Conservation (phyloP, 2,113 vertebrate species). For the Brachyhypopomus gauderio region DNA sequence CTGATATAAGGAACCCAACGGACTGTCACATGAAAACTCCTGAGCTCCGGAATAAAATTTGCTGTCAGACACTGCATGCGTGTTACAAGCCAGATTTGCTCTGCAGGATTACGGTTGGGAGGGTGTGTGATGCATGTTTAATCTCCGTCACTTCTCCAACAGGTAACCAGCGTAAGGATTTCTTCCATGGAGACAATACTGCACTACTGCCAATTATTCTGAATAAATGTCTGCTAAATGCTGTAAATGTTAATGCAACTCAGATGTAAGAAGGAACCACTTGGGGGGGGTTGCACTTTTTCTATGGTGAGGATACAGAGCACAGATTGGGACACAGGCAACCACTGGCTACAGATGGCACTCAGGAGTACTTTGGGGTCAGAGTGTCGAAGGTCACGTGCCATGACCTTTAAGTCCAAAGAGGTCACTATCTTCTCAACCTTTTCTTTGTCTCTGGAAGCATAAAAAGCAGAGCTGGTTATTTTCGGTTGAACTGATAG, state of each 20-base stretch:
- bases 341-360: conserved; percentile 94
- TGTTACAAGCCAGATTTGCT: no score
- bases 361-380: conserved; percentile 92
- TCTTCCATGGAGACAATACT: no score
- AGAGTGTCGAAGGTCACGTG: conserved; percentile 84
- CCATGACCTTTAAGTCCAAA: conserved; percentile 83
- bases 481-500: background rate
- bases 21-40: background rate
- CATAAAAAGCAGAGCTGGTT: conserved; percentile 6
- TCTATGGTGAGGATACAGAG: conserved; percentile 85
- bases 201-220: no score
- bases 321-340: conserved; percentile 88
- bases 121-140: no score
- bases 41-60: no score
- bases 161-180: no score
- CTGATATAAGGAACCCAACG: background rate
- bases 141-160: no score
- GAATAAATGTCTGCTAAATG: no score
- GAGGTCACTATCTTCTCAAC: conserved; percentile 91
- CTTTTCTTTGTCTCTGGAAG: conserved; percentile 88
- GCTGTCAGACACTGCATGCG: no score
- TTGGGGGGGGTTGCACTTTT: background rate
- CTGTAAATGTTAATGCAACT: no score
- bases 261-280: no score
- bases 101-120: no score